Base-by-base conservation (phyloP, 2,888 invertebrate species). In the Pseudococcus jackbeardsleyi region DNA sequence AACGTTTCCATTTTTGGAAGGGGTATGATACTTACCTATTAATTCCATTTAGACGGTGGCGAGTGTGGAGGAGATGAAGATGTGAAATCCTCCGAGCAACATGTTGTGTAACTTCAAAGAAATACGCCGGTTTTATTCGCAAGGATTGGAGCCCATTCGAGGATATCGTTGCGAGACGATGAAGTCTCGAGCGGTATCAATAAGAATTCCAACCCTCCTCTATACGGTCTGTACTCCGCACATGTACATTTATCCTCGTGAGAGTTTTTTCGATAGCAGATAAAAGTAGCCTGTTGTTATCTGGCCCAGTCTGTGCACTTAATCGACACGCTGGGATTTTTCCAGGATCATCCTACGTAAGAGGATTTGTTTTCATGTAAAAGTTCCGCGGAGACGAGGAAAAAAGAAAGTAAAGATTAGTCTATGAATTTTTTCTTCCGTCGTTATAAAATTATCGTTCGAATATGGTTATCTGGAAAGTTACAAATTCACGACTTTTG, bases 281-380 rank as follows among this genome's bases (percentile, higher is more conserved):
- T 72, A 72, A 72, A 33, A 72, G 72, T 72, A 72, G 72, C 72
- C 72, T 72, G 72, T 72, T 72, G 72, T 72, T 72, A 72, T 72
- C 72, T 12, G 33, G 33, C 0, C 26, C 7, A 22, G 64, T 64
- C 64, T 22, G 11, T n/a, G 7, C 59, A 54, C 22, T 64, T 64
- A 64, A 59, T 59, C 59, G 59, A 42, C 42, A 9, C 42, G 42
- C 0, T 8, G 17, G 59, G n/a, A 0, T n/a, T 59, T 59, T 59
- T n/a, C 15, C n/a, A 59, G 59, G 5, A 59, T 11, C 22, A 22
- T 19, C 19, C 1, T 22, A 0, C 8, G 4, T 22, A 64, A 64
- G 64, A 64, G 64, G 64, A 64, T 64, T 64, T 64, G 54, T 54
- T 50, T n/a, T n/a, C 48, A 50, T 11, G 48, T 50, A 15, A 15